Evolutionary conservation across 2,888 invertebrate genomes (phyloP).

Genomic region (Teinopalpus imperialis): DNA sequence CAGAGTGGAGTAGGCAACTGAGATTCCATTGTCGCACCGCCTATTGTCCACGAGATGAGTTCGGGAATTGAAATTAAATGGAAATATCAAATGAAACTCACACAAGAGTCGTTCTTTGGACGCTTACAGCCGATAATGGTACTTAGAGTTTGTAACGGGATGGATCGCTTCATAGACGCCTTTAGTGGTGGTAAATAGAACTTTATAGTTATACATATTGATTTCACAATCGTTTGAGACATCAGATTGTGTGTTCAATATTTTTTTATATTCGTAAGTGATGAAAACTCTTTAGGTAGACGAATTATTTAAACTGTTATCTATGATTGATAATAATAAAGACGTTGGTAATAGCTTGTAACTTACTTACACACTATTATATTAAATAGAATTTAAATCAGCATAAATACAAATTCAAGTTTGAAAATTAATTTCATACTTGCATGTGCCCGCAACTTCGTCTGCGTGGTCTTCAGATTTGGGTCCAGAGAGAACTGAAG

Average conservation of each 20-base stretch:
- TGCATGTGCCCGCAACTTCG: no score
- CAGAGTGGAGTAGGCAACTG: conserved; percentile 41
- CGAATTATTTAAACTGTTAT: conserved; percentile 31
- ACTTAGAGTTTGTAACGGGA: conserved; percentile 46
- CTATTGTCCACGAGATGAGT: conserved; percentile 57
- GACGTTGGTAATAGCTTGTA: background rate
- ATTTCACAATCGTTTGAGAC: background rate
- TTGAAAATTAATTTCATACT: no score
- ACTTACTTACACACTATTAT: no score
- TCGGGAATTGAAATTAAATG: conserved; percentile 67
- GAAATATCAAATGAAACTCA: conserved; percentile 67
- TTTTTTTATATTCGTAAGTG: conserved; percentile 17
- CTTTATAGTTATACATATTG: conserved; percentile 15
- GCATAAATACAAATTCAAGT: no score
- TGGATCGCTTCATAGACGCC: conserved; percentile 39
- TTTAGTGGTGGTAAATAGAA: conserved; percentile 17
- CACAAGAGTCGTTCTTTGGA: conserved; percentile 46
- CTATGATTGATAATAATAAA: background rate
- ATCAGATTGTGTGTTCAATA: conserved; percentile 3
- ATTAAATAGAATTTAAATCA: no score
- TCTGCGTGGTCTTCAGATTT: no score
- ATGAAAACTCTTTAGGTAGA: conserved; percentile 33
- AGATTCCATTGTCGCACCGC: conserved; percentile 38
- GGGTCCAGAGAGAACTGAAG: no score
- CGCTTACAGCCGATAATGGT: conserved; percentile 50